phyloP scores from a whole-genome alignment of 2,888 invertebrate species.

The Dioctria rufipes region DNA sequence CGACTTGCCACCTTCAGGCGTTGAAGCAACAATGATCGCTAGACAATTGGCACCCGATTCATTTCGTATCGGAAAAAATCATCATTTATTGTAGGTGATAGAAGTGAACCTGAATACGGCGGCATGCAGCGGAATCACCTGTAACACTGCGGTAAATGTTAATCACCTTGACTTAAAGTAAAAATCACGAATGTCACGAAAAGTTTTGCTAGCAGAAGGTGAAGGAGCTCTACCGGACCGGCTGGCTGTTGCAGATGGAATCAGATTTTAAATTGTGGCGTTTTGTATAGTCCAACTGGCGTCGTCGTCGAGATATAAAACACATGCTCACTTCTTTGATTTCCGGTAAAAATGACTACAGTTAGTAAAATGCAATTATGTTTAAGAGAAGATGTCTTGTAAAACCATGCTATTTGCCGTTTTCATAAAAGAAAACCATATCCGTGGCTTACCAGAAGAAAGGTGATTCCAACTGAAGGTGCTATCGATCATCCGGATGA shows the following conservation, averaged over 20 bases:
- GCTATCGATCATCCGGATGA: no score
- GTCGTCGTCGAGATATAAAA: background rate
- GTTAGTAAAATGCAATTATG: no score
- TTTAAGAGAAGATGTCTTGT: no score
- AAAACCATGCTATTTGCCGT: no score
- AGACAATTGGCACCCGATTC: no score
- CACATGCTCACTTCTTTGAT: background rate
- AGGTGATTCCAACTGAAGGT: no score
- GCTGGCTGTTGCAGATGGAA: background rate
- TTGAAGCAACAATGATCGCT: no score
- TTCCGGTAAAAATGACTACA: background rate
- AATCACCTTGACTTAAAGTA: slow-evolving; percentile 20
- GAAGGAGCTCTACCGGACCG: background rate
- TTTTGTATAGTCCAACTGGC: background rate
- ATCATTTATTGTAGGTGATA: background rate
- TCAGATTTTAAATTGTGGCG: background rate
- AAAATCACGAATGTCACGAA: background rate
- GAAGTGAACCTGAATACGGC: background rate
- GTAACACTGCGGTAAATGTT: slow-evolving; percentile 10
- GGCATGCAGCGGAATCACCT: slow-evolving; percentile 11
- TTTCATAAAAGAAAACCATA: no score
- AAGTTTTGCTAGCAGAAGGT: background rate
- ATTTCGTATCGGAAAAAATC: background rate
- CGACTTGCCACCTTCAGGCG: no score
- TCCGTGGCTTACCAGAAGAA: no score